Evolutionary conservation across 1,140 invertebrate genomes (phyloP).

Genomic region (Drosophila seguyi): DNA sequence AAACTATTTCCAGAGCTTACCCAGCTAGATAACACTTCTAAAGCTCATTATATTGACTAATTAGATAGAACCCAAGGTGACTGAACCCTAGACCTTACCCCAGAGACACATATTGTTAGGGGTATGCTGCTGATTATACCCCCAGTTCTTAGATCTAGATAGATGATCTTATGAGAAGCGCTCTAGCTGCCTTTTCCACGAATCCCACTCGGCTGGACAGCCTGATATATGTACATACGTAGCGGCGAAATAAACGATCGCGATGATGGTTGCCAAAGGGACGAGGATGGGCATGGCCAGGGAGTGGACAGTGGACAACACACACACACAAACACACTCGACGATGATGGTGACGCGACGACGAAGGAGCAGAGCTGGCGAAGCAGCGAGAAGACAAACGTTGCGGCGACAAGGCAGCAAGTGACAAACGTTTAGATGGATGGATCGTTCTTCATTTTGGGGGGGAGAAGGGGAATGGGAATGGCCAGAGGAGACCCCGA

Average conservation of each 20-base stretch:
- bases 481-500: conserved; percentile 14
- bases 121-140: not conserved
- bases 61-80: not conserved
- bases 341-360: conserved; percentile 35
- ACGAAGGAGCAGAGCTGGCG: conserved; percentile 74
- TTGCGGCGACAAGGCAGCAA: conserved; percentile 77
- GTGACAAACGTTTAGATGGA: conserved; percentile 83
- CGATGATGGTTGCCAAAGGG: conserved; percentile 43
- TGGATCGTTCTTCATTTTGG: conserved; percentile 74
- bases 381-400: conserved; percentile 76
- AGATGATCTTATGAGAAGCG: too few relatives aligned
- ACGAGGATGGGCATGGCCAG: conserved; percentile 19
- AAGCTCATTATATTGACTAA: not conserved
- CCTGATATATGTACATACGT: conserved; percentile 51
- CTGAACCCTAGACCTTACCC: not conserved
- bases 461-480: not conserved
- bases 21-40: not conserved
- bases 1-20: not conserved
- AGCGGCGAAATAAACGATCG: conserved; percentile 54
- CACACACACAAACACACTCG: conserved; percentile 28
- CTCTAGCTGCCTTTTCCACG: too few relatives aligned
- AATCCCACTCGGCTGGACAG: conserved; percentile 50
- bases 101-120: not conserved
- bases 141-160: conserved; percentile 25
- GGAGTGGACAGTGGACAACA: conserved; percentile 1